Conservation (phyloP, 2,797 vertebrate species). For the Paratrypauchen microcephalus region DNA sequence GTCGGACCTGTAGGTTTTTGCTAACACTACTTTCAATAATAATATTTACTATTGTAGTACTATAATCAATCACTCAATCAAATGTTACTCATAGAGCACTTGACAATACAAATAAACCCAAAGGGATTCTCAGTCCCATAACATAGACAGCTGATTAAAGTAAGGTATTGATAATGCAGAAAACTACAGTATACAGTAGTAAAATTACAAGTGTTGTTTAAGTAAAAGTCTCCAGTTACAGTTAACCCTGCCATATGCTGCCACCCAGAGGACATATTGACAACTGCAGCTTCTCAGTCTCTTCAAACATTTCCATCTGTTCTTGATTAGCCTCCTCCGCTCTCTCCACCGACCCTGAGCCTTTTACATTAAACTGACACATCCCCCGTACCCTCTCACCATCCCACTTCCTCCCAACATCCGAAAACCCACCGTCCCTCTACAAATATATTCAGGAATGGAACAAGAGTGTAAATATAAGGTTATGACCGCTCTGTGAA, state of each 20-base stretch:
- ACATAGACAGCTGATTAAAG: not conserved
- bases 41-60: not conserved
- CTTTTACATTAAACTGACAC: constrained; percentile 65
- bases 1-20: not conserved
- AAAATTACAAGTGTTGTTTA: not conserved
- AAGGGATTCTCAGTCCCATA: not conserved
- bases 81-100: not conserved
- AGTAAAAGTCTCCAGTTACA: constrained; percentile 8
- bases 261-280: constrained; percentile 61
- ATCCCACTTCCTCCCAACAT: constrained; percentile 64
- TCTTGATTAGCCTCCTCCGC: constrained; percentile 80
- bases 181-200: not conserved
- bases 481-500: not conserved
- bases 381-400: constrained; percentile 53
- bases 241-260: constrained; percentile 62
- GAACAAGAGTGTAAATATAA: constrained; percentile 18
- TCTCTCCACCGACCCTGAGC: constrained; percentile 68
- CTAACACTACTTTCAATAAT: not conserved
- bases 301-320: constrained; percentile 76
- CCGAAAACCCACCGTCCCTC: constrained; percentile 40
- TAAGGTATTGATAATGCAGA: not conserved
- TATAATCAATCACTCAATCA: not conserved
- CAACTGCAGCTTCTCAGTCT: constrained; percentile 23
- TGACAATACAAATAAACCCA: not conserved
- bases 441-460: constrained; percentile 15